These are phyloP conservation scores for Copidosoma aretas DNA, from an alignment of 2,888 invertebrate genomes.

Conservation along the genomic window DNA sequence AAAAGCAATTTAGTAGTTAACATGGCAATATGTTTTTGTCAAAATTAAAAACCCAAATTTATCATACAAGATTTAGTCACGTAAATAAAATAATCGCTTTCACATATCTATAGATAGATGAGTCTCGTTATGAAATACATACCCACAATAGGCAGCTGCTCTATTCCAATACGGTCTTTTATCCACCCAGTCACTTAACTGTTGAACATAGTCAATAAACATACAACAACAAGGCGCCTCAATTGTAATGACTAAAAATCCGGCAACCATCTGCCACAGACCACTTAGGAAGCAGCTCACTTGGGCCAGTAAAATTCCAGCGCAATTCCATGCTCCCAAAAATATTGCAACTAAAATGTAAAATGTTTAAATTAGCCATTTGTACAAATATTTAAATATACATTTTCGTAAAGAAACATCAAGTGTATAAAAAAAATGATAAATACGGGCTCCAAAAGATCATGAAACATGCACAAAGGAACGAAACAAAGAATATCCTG, in stretches of 20 bases:
- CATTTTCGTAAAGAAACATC: no score
- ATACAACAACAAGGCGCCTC: conserved; percentile 98
- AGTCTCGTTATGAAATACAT: conserved; percentile 62
- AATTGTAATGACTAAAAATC: conserved; percentile 84
- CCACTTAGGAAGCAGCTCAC: conserved; percentile 77
- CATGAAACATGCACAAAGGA: no score
- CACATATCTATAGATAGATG: no score
- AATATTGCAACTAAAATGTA: conserved; percentile 76
- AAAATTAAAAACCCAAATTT: neutral
- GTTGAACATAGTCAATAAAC: conserved; percentile 93
- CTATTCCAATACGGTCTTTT: conserved; percentile 88
- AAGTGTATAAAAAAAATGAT: no score
- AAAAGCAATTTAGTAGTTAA: conserved; percentile 9
- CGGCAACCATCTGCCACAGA: conserved; percentile 87
- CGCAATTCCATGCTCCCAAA: conserved; percentile 79
- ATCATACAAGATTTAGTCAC: no score
- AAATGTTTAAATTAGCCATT: no score
- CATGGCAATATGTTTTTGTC: no score
- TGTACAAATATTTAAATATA: neutral
- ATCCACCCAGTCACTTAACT: conserved; percentile 83
- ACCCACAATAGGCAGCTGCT: conserved; percentile 85
- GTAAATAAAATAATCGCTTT: no score
- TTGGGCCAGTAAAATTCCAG: conserved; percentile 70
- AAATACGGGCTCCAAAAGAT: no score
- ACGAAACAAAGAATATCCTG: no score